Conservation (phyloP, 2,113 vertebrate genomes). For the Lethenteron camtschaticum region DNA sequence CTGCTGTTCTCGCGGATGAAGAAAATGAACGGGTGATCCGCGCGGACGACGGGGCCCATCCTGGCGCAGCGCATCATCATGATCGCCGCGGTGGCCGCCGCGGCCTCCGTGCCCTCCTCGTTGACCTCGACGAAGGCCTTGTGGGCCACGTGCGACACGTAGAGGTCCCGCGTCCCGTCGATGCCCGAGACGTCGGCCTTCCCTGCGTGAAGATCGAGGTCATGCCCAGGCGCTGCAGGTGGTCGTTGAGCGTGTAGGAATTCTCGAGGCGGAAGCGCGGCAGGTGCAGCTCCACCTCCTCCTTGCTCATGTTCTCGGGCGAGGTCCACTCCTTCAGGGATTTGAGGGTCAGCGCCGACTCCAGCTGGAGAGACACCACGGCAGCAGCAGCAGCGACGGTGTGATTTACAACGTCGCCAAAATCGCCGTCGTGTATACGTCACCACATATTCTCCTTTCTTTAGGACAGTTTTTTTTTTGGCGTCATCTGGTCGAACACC, state of each 20-base stretch:
- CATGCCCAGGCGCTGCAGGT: conserved; percentile 35
- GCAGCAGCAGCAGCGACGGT: no score
- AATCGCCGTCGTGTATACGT: no score
- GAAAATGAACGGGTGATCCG: conserved; percentile 71
- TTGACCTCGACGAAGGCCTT: conserved; percentile 74
- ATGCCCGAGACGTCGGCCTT: conserved; percentile 57
- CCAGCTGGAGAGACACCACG: conserved; percentile 26
- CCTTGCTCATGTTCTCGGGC: conserved; percentile 21
- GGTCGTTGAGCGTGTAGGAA: conserved; percentile 30
- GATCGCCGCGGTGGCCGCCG: conserved; percentile 40
- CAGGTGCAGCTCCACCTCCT: conserved; percentile 31
- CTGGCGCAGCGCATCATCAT: conserved; percentile 23
- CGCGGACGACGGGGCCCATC: conserved; percentile 11
- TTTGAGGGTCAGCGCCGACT: conserved; percentile 35
- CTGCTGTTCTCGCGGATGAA: conserved; percentile 50
- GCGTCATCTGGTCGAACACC: no score
- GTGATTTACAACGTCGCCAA: no score
- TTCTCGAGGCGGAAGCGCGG: conserved; percentile 68
- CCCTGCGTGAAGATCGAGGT: conserved; percentile 28
- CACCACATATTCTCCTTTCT: no score
- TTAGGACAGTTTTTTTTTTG: no score
- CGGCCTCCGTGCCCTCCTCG: conserved; percentile 71
- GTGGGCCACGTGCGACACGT: conserved; percentile 47
- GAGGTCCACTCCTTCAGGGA: conserved; percentile 51
- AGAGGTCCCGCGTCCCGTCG: conserved; percentile 33